These are phyloP conservation scores for Melanotaenia trifasciata DNA, from an alignment of 2,797 vertebrate species.

Conservation along the genomic window DNA sequence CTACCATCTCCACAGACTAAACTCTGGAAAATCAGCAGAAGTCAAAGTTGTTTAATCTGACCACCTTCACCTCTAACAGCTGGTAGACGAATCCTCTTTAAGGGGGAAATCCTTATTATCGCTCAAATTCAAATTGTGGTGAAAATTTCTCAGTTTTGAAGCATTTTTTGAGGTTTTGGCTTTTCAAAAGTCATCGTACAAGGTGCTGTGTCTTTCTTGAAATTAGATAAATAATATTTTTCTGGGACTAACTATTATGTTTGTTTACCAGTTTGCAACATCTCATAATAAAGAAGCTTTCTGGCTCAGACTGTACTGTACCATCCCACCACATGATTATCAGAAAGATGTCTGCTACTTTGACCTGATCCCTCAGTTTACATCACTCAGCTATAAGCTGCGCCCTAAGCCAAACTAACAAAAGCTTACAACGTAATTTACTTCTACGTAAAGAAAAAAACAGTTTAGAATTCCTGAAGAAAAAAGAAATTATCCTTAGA, in stretches of 20 bases:
- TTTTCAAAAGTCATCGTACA: background rate
- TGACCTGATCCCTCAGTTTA: background rate
- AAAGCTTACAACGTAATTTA: background rate
- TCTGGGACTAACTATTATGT: background rate
- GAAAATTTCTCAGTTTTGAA: too few species aligned
- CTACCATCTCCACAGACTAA: too few species aligned
- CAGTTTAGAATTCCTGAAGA: background rate
- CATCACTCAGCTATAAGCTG: background rate
- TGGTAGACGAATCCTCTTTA: background rate
- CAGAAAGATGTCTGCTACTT: background rate
- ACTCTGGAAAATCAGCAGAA: too few species aligned
- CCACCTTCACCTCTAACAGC: background rate
- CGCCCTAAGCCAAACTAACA: background rate
- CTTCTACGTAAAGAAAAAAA: background rate
- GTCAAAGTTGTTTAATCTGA: too few species aligned
- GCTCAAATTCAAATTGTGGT: background rate
- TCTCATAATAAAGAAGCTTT: too few species aligned
- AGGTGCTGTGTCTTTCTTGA: background rate
- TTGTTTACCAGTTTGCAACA: too few species aligned
- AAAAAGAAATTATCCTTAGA: background rate
- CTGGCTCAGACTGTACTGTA: too few species aligned
- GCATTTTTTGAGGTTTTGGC: too few species aligned
- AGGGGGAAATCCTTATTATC: background rate
- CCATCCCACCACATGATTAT: too few species aligned
- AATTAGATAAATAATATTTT: background rate